Evolutionary conservation across 2,113 vertebrate genomes (phyloP), one percentile per base, ranked within the genome.

Genomic region (Otus sunia): DNA sequence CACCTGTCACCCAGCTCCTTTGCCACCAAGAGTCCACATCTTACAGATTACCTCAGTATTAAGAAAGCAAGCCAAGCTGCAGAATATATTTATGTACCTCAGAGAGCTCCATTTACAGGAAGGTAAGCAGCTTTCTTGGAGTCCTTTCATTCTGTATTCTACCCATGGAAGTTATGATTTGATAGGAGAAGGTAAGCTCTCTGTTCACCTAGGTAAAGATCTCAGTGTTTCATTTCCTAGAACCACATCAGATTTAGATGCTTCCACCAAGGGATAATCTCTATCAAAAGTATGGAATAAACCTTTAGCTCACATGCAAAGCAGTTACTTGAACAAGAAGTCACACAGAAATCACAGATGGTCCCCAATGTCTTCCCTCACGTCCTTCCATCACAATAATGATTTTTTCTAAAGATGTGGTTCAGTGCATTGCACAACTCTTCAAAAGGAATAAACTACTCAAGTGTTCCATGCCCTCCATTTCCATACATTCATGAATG

Each of bases 281-380:
- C 81, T 92, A 76, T 68, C 55, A 83, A 58, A 97, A 92, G 62
- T 10, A 84, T 39, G 58, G 85, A 90, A 83, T 77, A 90, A 94
- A 76, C 30, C 67, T 86, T 90, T 68, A 88, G 63, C 68, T 95
- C 79, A 74, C 68, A 62, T 12, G 17, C 36, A 89, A 76, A 89
- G 25, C 47, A 75, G 12, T 77, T 66, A 77, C 36, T 58, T 66
- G 29, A 87, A 89, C 32, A 88, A 67, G 29, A 68, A 21, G 47
- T 81, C 3, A 1, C 56, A 78, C 0, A 75, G 69, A 82, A 90
- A 62, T 36, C 60, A 68, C 41, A 94, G 53, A 73, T 75, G 23
- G 12, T 83, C 18, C 45, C 56, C 4, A 4, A 47, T 58, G 39
- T 71, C 81, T 88, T 60, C 43, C 49, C 39, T 88, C n/a, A 29